Conservation (phyloP, 53 echinoderm and acorn worm species). For the Apostichopus leukothele region DNA sequence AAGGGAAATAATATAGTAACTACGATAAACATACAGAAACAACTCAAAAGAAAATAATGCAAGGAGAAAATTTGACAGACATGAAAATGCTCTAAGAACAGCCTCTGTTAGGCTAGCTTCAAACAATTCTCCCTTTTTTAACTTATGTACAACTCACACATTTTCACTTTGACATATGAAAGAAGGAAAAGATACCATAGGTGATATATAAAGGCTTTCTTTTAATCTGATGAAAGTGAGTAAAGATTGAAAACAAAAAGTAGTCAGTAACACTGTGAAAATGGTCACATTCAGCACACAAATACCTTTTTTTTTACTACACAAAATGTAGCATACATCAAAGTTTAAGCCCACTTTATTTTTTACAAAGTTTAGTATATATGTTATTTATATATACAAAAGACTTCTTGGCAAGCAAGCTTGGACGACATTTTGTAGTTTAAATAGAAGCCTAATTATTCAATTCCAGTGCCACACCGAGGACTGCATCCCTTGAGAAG, state of each 20-base stretch:
- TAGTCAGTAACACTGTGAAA: background rate
- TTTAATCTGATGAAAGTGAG: background rate
- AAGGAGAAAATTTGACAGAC: background rate
- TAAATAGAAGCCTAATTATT: background rate
- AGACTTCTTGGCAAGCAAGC: conserved; percentile 36
- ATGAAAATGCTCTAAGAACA: background rate
- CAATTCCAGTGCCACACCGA: background rate
- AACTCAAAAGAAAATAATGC: too few relatives aligned
- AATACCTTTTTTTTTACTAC: background rate
- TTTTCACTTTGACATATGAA: conserved; percentile 9
- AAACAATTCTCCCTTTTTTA: background rate
- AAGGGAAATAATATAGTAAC: too few relatives aligned
- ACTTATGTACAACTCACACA: background rate
- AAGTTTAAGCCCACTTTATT: conserved; percentile 1
- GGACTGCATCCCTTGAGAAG: too few relatives aligned
- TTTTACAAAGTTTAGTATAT: background rate
- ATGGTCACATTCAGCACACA: conserved; percentile 6
- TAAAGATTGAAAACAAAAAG: background rate
- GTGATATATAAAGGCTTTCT: conserved; percentile 6
- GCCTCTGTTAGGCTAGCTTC: background rate
- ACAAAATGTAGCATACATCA: background rate
- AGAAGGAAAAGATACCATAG: background rate
- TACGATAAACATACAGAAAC: too few relatives aligned
- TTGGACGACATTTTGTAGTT: background rate
- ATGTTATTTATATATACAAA: background rate